phyloP scores from a whole-genome alignment of 2,797 vertebrate genomes.

The Spondyliosoma cantharus region DNA sequence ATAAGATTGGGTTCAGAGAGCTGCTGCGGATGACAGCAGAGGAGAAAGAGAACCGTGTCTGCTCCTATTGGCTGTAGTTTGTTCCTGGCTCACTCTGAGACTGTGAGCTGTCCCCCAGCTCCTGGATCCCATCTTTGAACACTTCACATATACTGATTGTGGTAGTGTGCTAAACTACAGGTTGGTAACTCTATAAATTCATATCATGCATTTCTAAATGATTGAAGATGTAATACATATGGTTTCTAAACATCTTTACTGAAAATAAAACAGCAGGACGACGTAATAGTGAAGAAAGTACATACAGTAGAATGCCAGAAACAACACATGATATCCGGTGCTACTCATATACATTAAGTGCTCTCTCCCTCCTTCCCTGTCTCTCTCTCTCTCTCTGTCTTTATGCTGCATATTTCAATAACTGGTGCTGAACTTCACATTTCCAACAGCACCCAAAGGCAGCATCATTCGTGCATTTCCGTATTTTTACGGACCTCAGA shows the following conservation, averaged over 20 bases:
- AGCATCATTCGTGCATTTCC: constrained; percentile 22
- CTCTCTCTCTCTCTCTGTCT: too few relatives aligned
- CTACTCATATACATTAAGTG: not conserved
- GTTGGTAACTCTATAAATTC: too few relatives aligned
- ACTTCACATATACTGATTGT: too few relatives aligned
- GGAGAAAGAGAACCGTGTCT: too few relatives aligned
- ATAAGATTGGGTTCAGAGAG: too few relatives aligned
- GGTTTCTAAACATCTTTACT: not conserved
- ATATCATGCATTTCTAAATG: not conserved
- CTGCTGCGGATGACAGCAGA: too few relatives aligned
- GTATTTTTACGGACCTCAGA: not conserved
- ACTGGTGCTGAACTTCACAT: not conserved
- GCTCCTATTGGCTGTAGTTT: too few relatives aligned
- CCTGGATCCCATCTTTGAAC: too few relatives aligned
- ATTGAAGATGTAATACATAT: not conserved
- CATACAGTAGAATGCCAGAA: not conserved
- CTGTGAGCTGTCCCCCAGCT: too few relatives aligned
- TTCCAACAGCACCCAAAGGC: constrained; percentile 30
- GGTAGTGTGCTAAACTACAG: too few relatives aligned
- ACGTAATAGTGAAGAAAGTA: not conserved
- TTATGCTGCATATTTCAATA: too few relatives aligned
- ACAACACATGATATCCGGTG: not conserved
- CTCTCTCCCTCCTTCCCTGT: not conserved
- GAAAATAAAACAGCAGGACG: not conserved
- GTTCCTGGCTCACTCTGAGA: too few relatives aligned